These are phyloP conservation scores for Valencia hispanica DNA, from an alignment of 2,797 vertebrate species.

Conservation along the genomic window DNA sequence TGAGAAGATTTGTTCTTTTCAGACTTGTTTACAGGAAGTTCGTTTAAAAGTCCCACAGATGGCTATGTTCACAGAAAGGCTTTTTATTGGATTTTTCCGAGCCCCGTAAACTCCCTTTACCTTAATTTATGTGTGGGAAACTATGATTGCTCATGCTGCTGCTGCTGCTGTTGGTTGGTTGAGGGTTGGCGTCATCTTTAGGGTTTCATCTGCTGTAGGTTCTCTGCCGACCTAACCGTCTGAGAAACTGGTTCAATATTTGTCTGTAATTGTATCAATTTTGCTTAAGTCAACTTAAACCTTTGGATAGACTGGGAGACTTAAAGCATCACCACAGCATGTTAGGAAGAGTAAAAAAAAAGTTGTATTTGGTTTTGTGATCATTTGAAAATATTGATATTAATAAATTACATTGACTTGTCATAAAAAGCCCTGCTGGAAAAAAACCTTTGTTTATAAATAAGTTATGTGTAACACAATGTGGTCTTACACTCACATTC, in stretches of 20 bases:
- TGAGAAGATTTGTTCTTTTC: conserved; percentile 80
- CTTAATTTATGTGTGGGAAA: conserved; percentile 82
- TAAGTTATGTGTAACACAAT: neutral
- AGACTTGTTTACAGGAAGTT: conserved; percentile 85
- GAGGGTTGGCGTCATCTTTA: conserved; percentile 30
- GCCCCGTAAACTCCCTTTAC: conserved; percentile 77
- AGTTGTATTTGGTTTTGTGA: neutral
- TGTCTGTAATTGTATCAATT: neutral
- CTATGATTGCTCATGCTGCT: conserved; percentile 46
- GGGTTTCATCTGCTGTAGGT: conserved; percentile 35
- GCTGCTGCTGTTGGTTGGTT: conserved; percentile 52
- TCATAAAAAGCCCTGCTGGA: neutral
- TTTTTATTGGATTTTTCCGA: conserved; percentile 85
- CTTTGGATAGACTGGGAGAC: neutral
- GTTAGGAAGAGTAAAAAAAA: neutral
- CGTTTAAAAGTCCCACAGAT: conserved; percentile 80
- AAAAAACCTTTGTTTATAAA: neutral
- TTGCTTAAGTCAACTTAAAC: conserved; percentile 19
- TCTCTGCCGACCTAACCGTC: conserved; percentile 24
- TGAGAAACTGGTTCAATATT: conserved; percentile 15
- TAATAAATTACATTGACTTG: neutral
- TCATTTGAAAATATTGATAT: neutral
- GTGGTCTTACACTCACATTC: neutral
- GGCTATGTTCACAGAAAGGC: conserved; percentile 79
- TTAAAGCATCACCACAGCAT: neutral